A percentile compares a stretch with the other conserved stretches of the same genome.
phyloP scores from a whole-genome alignment of 1,140 invertebrate species.

The Cydia fagiglandana region DNA sequence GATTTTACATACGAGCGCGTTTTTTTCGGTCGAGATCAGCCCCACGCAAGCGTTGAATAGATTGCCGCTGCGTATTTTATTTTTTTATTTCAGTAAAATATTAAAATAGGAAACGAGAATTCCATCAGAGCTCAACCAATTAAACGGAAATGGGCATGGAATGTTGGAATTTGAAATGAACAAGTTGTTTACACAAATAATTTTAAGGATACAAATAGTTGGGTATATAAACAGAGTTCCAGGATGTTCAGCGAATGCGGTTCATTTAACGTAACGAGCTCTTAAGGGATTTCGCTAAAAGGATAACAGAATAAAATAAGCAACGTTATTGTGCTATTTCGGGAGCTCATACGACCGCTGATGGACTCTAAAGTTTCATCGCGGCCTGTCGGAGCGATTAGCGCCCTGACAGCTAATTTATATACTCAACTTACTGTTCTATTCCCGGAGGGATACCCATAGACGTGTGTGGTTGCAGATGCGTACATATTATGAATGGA shows the following conservation, averaged over 20 bases:
- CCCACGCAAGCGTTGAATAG: constrained; percentile 23
- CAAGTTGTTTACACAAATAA: constrained; percentile 31
- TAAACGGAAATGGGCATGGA: constrained; percentile 11
- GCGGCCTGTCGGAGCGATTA: constrained; percentile 76
- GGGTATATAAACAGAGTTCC: constrained; percentile 38
- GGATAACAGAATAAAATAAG: constrained; percentile 60
- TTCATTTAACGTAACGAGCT: constrained; percentile 52
- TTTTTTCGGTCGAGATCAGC: constrained; percentile 31
- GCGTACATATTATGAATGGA: constrained; percentile 31
- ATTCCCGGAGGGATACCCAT: constrained; percentile 64
- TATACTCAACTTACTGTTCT: constrained; percentile 77
- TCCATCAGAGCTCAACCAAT: constrained; percentile 2
- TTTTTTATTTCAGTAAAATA: constrained; percentile 17
- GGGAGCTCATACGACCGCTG: constrained; percentile 61
- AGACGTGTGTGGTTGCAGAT: constrained; percentile 52
- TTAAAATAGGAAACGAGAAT: constrained; percentile 17
- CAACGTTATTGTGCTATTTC: constrained; percentile 67
- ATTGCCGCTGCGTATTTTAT: constrained; percentile 11
- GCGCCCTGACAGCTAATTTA: constrained; percentile 77
- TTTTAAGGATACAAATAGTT: constrained; percentile 37
- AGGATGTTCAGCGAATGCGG: constrained; percentile 36
- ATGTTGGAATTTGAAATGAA: not conserved
- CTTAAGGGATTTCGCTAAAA: constrained; percentile 56
- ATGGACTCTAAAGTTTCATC: constrained; percentile 76
- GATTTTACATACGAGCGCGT: constrained; percentile 22